Evolutionary conservation across 2,797 vertebrate species (phyloP).

Genomic region (Lutjanus campechanus): DNA sequence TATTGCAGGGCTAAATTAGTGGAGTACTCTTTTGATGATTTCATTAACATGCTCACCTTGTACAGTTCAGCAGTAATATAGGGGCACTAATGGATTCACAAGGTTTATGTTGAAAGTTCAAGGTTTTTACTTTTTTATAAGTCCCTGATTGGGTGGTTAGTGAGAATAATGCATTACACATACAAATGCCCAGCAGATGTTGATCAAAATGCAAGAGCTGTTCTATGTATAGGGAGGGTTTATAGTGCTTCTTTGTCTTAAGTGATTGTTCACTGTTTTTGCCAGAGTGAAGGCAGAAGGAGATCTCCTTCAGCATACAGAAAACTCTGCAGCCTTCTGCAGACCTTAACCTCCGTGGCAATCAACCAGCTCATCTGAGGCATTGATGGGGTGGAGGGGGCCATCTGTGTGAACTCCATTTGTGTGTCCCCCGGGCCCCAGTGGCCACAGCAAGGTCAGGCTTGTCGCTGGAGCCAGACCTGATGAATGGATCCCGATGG

Average conservation of each 20-base stretch:
- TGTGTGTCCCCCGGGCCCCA: conserved; percentile 35
- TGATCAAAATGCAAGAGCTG: conserved; percentile 20
- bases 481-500: conserved; percentile 42
- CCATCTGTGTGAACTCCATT: conserved; percentile 34
- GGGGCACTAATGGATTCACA: conserved; percentile 6
- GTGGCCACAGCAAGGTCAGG: conserved; percentile 50
- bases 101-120: conserved; percentile 5
- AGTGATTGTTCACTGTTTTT: conserved; percentile 21
- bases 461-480: conserved; percentile 36
- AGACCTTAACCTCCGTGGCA: conserved; percentile 37
- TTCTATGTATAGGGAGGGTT: background rate
- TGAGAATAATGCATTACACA: conserved; percentile 21
- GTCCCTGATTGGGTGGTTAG: background rate
- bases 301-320: conserved; percentile 1
- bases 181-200: conserved; percentile 15
- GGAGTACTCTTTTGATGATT: background rate
- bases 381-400: conserved; percentile 6
- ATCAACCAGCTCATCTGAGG: conserved; percentile 38
- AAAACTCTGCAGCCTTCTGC: conserved; percentile 27
- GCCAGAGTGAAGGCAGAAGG: background rate
- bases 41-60: background rate
- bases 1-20: background rate
- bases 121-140: conserved; percentile 3
- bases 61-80: background rate
- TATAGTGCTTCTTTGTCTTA: conserved; percentile 11